Evolutionary conservation across 1,140 invertebrate genomes (phyloP), one percentile per base, ranked within the genome.

Genomic region (Heliconius congener): DNA sequence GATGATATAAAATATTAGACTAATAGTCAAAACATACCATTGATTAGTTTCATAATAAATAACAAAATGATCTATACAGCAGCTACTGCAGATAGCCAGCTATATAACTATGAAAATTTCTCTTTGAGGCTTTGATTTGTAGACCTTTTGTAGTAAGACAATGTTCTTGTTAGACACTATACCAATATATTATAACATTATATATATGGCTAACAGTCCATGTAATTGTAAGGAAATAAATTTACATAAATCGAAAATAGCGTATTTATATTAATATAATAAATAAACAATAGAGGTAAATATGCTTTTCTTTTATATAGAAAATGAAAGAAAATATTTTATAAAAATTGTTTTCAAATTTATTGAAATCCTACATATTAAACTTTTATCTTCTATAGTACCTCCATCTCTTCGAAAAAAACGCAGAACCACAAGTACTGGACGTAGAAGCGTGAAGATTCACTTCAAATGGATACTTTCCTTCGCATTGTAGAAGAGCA

Each of bases 11-110:
- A 86, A 86, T 87, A 90, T 88, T 86, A 78, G 82, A 23, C 77
- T 83, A 84, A 80, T 81, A 87, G 82, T 83, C 77, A 90, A 89
- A 92, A 92, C 86, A 92, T 16, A 46, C 79, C 83, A 90, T 91
- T 91, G 85, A 90, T 87, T 88, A 86, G 84, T 87, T 81, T 77
- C 79, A 88, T 87, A 91, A 91, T 87, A 91, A 87, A 89, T 82
- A 84, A 76, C 77, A 80, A 23, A 74, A 34, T 57, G 39, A 71
- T 77, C 73, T 60, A 37, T 77, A 55, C 23, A 23, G 30, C 39
- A 66, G 71, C 70, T 55, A 74, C 13, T 57, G 72, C 55, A 39
- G 23, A 71, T 73, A 46, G n/a, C n/a, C 42, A 70, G 11, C 30
- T 72, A 72, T 72, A 42, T 72, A 39, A 19, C 37, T 42, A 72